Conservation (phyloP, 1,140 invertebrate genomes). For the Calliphora vicina region DNA sequence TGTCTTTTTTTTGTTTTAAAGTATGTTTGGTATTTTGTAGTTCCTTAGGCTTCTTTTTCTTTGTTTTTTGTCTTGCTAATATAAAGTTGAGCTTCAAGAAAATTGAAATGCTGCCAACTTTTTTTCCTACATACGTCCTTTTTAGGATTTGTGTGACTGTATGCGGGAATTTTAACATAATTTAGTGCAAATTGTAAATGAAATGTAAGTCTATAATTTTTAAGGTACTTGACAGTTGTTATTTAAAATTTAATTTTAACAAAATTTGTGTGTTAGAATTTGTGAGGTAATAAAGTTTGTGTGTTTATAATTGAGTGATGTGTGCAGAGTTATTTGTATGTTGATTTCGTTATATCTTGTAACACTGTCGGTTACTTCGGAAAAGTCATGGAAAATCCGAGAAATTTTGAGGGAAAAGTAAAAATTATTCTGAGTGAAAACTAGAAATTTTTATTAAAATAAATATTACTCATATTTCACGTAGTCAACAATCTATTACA, state of each 20-base stretch:
- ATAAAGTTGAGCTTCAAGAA: not conserved
- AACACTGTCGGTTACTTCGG: too few species aligned
- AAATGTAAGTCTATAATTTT: slow-evolving; percentile 11
- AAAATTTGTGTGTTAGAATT: too few species aligned
- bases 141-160: not conserved
- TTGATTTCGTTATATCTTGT: too few species aligned
- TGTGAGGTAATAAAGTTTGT: too few species aligned
- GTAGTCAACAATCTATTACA: too few species aligned
- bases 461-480: too few species aligned
- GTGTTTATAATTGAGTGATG: too few species aligned
- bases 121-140: not conserved
- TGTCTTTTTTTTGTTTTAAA: not conserved
- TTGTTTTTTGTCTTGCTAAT: not conserved
- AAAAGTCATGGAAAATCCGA: too few species aligned
- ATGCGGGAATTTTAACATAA: not conserved
- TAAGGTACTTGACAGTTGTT: not conserved
- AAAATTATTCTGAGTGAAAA: too few species aligned
- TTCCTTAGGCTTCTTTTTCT: not conserved
- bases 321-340: too few species aligned
- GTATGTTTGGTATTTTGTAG: not conserved
- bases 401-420: too few species aligned
- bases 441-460: too few species aligned
- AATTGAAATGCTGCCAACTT: not conserved
- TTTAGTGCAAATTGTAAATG: slow-evolving; percentile 8
- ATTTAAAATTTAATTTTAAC: not conserved